Evolutionary conservation across 2,113 vertebrate genomes (phyloP).

Genomic region (Galemys pyrenaicus): DNA sequence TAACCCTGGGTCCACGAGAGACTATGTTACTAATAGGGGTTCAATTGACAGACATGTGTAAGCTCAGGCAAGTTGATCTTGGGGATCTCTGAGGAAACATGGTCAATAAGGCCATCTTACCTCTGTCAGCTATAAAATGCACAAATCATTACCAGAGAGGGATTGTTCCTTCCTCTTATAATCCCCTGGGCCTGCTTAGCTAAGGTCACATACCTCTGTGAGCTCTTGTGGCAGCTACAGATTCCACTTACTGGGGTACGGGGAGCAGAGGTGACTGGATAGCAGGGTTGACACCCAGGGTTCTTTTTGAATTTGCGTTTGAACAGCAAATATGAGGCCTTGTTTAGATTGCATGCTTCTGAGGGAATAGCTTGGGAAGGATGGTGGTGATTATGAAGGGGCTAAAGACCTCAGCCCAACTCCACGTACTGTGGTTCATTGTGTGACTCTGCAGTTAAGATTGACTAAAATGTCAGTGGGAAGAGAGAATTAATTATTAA

Average conservation of each 20-base stretch:
- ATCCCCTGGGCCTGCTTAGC: neutral
- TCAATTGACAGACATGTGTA: slow-evolving; percentile 28
- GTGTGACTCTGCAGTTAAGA: neutral
- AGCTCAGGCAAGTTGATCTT: slow-evolving; percentile 11
- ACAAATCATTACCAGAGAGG: slow-evolving; percentile 24
- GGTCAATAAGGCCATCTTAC: slow-evolving; percentile 61
- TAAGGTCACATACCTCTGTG: neutral
- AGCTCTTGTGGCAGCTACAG: neutral
- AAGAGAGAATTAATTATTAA: too few species aligned
- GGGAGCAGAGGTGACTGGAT: neutral
- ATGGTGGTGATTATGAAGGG: neutral
- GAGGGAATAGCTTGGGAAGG: neutral
- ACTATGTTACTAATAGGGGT: neutral
- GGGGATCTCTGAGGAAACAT: slow-evolving; percentile 24
- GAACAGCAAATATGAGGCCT: neutral
- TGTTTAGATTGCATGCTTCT: neutral
- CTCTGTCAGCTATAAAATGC: slow-evolving; percentile 34
- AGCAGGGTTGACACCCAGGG: neutral
- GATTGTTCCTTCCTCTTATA: neutral
- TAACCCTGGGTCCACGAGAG: neutral
- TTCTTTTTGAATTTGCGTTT: neutral
- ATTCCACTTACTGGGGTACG: neutral
- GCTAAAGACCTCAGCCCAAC: neutral
- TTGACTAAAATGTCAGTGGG: neutral
- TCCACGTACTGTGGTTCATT: neutral